Evolutionary conservation across 2,888 invertebrate species (phyloP).

Genomic region (Yponomeuta cagnagella): DNA sequence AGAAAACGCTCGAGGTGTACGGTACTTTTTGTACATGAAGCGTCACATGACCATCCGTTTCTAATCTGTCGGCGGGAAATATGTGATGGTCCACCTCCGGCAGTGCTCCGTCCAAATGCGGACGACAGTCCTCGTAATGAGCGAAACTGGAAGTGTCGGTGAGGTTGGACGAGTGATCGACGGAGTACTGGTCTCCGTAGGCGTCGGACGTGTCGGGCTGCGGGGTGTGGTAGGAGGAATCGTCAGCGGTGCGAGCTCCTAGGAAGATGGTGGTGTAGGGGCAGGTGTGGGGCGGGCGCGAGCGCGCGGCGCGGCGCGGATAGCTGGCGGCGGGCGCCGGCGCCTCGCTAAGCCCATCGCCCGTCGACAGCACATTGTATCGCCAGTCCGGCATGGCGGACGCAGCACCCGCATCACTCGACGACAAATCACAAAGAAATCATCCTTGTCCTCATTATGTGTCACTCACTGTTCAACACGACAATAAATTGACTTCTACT

Average conservation of each 20-base stretch:
- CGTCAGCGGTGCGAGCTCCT: constrained; percentile 48
- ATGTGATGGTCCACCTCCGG: constrained; percentile 38
- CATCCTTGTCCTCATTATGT: constrained; percentile 34
- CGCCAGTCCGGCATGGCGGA: constrained; percentile 73
- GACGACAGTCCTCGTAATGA: constrained; percentile 63
- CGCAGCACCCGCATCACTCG: constrained; percentile 55
- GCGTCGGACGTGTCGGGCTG: constrained; percentile 59
- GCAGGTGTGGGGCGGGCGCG: constrained; percentile 67
- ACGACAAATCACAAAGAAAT: constrained; percentile 32
- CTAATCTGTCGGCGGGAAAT: constrained; percentile 33
- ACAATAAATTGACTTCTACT: constrained; percentile 16
- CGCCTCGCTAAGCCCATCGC: constrained; percentile 65
- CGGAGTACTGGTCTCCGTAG: constrained; percentile 62
- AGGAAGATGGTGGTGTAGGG: constrained; percentile 68
- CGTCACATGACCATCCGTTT: constrained; percentile 37
- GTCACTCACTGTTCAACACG: constrained; percentile 27
- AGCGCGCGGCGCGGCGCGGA: constrained; percentile 72
- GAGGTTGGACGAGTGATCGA: constrained; percentile 65
- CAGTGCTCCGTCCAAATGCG: constrained; percentile 40
- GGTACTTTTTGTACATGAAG: constrained; percentile 66
- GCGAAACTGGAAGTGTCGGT: constrained; percentile 71
- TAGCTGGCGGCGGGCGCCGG: constrained; percentile 54
- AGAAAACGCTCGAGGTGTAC: constrained; percentile 63
- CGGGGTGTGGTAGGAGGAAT: constrained; percentile 46
- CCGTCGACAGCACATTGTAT: constrained; percentile 72